Base-by-base conservation (phyloP, 2,888 invertebrate species). In the Panorpa germanica region DNA sequence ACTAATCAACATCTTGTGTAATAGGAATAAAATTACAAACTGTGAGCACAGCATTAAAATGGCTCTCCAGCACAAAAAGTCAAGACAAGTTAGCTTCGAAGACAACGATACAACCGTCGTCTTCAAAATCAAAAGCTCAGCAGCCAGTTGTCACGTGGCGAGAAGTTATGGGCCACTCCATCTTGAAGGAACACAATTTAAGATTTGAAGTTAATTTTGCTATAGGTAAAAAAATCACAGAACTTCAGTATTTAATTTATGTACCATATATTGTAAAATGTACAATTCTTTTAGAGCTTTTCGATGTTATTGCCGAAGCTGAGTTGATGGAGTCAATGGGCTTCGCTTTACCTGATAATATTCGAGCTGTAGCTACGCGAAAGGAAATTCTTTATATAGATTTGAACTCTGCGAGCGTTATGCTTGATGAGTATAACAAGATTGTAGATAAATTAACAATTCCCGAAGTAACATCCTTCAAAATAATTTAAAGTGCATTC, bases 391-490 rank as follows among this genome's bases (percentile, higher is more conserved):
- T 55, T 24, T 9, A 9, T 40, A 61, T 60, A 34, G 75, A 80
- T 42, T 61, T 68, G 6, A 70, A 75, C 44, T 57, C 62, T 0
- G 59, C 75, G 0, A 49, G 56, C 2, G 52, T 48, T 2, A 66
- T 78, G 41, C 60, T 78, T 18, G 45, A 49, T 1, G 60, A 61
- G 29, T 83, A 81, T 47, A 80, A 78, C 45, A 44, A 45, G 0
- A 65, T 74, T 16, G 50, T 73, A 1, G 51, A 61, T 1, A 67
- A 65, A 3, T 57, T 90, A 30, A 72, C 72, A 17, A 52, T 61
- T 7, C 73, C 81, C 0, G 82, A 86, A 55, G 70, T 71, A 52
- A n/a, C n/a, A n/a, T n/a, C n/a, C n/a, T n/a, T n/a, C n/a, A n/a
- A n/a, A n/a, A n/a, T n/a, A n/a, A 12, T 5, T 24, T 29, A 22